Conservation (phyloP, 2,888 invertebrate species). For the Orthosia gothica region DNA sequence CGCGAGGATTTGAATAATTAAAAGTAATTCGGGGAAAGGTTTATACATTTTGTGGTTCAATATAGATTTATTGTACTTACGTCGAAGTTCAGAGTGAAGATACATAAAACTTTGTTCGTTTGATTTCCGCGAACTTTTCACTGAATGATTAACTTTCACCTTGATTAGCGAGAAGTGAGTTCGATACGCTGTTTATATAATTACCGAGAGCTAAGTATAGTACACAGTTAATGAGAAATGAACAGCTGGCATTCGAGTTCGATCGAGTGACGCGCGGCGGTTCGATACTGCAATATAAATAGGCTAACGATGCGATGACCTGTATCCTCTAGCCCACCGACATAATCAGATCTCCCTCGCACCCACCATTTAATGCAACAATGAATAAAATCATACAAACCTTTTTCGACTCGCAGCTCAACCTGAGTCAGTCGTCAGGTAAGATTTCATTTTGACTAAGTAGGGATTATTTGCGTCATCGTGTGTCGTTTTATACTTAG, state of each 20-base stretch:
- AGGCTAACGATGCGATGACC: slow-evolving; percentile 75
- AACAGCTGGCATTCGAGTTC: neutral
- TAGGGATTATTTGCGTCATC: slow-evolving; percentile 50
- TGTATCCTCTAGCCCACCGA: slow-evolving; percentile 36
- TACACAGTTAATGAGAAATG: neutral
- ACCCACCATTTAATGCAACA: neutral
- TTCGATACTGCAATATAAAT: slow-evolving; percentile 81
- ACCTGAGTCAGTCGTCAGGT: slow-evolving; percentile 25
- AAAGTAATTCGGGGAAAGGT: slow-evolving; percentile 31
- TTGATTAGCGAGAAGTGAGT: slow-evolving; percentile 7
- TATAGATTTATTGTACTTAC: slow-evolving; percentile 30
- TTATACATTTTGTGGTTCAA: slow-evolving; percentile 26
- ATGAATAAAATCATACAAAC: slow-evolving; percentile 7
- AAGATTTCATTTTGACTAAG: slow-evolving; percentile 47
- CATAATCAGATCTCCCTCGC: slow-evolving; percentile 29
- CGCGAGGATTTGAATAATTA: slow-evolving; percentile 19
- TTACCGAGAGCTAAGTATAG: slow-evolving; percentile 1
- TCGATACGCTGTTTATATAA: slow-evolving; percentile 4
- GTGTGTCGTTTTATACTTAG: slow-evolving; percentile 21
- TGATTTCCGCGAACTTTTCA: slow-evolving; percentile 1
- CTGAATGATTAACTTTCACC: slow-evolving; percentile 11
- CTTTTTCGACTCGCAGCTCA: slow-evolving; percentile 18
- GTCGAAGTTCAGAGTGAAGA: slow-evolving; percentile 12
- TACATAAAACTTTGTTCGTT: slow-evolving; percentile 28
- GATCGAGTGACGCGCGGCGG: slow-evolving; percentile 30